Evolutionary conservation across 1,140 invertebrate species (phyloP).

Genomic region (Zophobas morio): DNA sequence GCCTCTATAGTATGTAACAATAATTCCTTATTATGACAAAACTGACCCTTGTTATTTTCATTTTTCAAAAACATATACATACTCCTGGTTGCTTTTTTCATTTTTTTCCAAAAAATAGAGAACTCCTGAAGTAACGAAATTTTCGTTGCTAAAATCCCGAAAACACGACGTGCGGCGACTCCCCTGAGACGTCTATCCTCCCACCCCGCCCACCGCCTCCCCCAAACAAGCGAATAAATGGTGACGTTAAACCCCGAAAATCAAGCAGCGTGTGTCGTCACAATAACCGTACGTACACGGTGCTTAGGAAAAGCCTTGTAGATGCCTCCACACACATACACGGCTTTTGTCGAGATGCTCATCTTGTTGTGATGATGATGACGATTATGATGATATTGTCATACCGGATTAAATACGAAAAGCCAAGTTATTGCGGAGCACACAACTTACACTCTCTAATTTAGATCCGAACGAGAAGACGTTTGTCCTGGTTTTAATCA

Average conservation of each 20-base stretch:
- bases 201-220: too few relatives aligned
- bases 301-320: conserved; percentile 34
- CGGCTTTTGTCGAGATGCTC: conserved; percentile 30
- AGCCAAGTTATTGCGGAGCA: conserved; percentile 1
- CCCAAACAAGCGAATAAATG: conserved; percentile 39
- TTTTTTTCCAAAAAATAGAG: too few relatives aligned
- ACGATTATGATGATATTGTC: conserved; percentile 13
- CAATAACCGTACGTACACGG: conserved; percentile 18
- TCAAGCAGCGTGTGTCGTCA: conserved; percentile 33
- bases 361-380: conserved; percentile 24
- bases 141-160: too few relatives aligned
- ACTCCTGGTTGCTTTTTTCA: too few relatives aligned
- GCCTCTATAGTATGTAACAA: too few relatives aligned
- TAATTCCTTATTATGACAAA: too few relatives aligned
- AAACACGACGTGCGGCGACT: too few relatives aligned
- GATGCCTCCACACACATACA: conserved; percentile 14
- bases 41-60: too few relatives aligned
- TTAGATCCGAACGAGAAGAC: conserved; percentile 6
- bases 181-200: too few relatives aligned
- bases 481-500: not conserved
- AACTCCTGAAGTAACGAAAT: too few relatives aligned
- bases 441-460: conserved; percentile 9
- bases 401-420: conserved; percentile 32
- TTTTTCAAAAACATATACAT: too few relatives aligned
- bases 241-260: conserved; percentile 42